phyloP scores from a whole-genome alignment of 1,140 invertebrate species.

The Bombus sibiricus region DNA sequence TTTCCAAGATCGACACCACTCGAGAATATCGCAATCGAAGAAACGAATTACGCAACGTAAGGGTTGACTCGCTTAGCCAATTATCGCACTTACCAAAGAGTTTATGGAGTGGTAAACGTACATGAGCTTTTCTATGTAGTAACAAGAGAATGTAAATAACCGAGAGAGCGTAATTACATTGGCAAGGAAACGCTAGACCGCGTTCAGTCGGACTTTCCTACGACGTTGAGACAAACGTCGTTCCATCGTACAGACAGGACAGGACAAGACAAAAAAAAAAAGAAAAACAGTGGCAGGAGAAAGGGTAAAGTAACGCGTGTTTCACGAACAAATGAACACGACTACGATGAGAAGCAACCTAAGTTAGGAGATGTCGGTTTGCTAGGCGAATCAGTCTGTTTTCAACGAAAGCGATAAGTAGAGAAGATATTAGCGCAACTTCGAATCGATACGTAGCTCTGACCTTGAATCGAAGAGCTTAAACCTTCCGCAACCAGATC shows the following conservation, averaged over 20 bases:
- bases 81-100: neutral
- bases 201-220: neutral
- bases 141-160: neutral
- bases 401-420: neutral
- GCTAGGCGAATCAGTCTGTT: neutral
- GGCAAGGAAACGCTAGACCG: neutral
- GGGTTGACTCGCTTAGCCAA: constrained; percentile 17
- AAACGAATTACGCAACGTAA: neutral
- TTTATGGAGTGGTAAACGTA: constrained; percentile 8
- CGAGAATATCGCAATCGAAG: too few species aligned
- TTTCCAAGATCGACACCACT: too few species aligned
- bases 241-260: neutral
- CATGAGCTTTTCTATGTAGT: neutral
- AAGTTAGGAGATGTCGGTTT: constrained; percentile 62
- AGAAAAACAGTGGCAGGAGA: neutral
- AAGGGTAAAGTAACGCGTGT: neutral
- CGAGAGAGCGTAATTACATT: neutral
- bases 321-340: constrained; percentile 20
- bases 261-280: neutral
- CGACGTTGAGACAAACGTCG: neutral
- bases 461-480: constrained; percentile 63
- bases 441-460: constrained; percentile 74
- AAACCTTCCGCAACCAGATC: constrained; percentile 60
- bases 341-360: constrained; percentile 63
- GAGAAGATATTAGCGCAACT: neutral